Percentiles rank a stretch among this genome's conserved stretches.
Evolutionary conservation across 1,140 invertebrate species (phyloP).

Genomic region (Sarcophaga peregrina): DNA sequence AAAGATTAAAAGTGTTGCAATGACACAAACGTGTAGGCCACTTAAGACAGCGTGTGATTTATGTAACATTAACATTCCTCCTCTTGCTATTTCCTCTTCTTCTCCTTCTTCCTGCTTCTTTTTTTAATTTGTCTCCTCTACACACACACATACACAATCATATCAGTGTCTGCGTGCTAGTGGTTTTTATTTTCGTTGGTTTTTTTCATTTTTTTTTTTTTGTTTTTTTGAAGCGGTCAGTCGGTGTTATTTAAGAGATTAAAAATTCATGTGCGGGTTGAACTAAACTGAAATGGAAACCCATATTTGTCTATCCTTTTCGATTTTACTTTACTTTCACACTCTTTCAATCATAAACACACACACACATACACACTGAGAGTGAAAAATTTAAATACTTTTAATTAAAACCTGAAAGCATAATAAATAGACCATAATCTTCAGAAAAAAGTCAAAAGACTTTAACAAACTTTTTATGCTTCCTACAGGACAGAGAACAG

Average conservation of each 20-base stretch:
- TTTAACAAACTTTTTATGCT: not conserved
- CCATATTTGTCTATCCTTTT: not conserved
- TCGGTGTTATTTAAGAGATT: not conserved
- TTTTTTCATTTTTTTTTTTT: not conserved
- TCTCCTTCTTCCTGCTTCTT: not conserved
- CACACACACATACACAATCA: too few relatives aligned
- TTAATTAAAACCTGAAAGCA: conserved; percentile 24
- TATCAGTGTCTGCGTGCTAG: too few relatives aligned
- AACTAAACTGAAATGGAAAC: not conserved
- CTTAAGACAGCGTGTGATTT: conserved; percentile 40
- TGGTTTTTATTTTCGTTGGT: not conserved
- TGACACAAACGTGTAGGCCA: conserved; percentile 38
- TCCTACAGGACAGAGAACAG: not conserved
- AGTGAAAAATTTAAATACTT: conserved; percentile 5
- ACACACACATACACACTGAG: not conserved
- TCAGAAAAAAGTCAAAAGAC: not conserved
- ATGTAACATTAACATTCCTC: conserved; percentile 22
- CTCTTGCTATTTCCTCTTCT: not conserved
- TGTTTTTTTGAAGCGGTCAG: not conserved
- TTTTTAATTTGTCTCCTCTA: not conserved
- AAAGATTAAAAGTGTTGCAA: conserved; percentile 41
- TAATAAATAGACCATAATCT: conserved; percentile 17
- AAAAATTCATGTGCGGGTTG: conserved; percentile 10
- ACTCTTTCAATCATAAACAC: too few relatives aligned
- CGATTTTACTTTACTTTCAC: not conserved